Base-by-base conservation (phyloP, 1,140 invertebrate genomes). In the Oryctes rhinoceros region DNA sequence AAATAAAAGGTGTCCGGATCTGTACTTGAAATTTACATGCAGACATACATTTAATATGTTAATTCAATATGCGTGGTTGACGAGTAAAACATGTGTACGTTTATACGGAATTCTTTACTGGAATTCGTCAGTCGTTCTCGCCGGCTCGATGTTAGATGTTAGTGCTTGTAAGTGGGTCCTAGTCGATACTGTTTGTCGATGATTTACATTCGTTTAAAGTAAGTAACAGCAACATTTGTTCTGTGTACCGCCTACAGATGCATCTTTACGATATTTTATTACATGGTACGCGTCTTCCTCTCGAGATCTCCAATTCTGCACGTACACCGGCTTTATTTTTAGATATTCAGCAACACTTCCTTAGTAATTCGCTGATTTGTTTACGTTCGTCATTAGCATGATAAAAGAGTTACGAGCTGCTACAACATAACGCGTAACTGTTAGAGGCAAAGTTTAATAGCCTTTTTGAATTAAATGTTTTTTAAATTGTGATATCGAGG, bases 311-410 rank as follows among this genome's bases (percentile, higher is more conserved):
- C 15, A 13, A 18, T 35, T 71, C 24, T 35, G 65, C 65, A 71
- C 65, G 65, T 71, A 71, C 65, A 71, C 65, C 5, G 53, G 20
- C 10, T 71, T 71, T 71, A 71, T 71, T 71, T 71, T 71, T 71
- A 71, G 65, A 71, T 71, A 10, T 71, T 30, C 35, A 24, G 65
- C 65, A 71, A 71, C 11, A 30, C 13, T 71, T 71, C 65, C 65
- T n/a, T 18, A 24, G 24, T 24, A 35, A 35, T 35, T 9, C 18
- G 13, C 11, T 10, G 13, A 37, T 71, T 71, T 71, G 65, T 71
- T 71, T 71, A 71, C 13, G 37, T 37, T 35, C 5, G 39, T 44
- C 39, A 44, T 44, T 44, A 7, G 9, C 39, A 44, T 44, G 39
- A 44, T 44, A 44, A 44, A 44, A 44, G 39, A 44, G 39, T 39